These are phyloP conservation scores for Poicephalus meyeri DNA, from an alignment of 2,113 vertebrate species.

Conservation along the genomic window DNA sequence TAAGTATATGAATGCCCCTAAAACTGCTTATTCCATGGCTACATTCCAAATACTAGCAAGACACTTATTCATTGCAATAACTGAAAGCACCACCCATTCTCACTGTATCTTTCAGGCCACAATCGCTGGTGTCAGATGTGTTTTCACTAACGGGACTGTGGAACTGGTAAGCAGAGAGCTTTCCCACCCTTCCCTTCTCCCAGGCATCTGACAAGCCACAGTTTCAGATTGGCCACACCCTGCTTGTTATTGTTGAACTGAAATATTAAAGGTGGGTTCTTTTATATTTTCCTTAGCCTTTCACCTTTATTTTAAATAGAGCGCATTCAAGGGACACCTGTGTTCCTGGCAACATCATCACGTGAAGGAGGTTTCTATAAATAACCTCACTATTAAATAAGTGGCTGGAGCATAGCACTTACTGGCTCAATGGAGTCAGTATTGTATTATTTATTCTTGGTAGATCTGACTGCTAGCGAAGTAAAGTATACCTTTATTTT, in stretches of 20 bases:
- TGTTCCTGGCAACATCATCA: constrained; percentile 43
- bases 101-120: constrained; percentile 34
- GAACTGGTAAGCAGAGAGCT: constrained; percentile 51
- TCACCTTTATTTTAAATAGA: constrained; percentile 60
- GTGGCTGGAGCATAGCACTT: background rate
- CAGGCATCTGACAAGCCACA: constrained; percentile 47
- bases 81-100: constrained; percentile 26
- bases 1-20: background rate
- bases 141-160: constrained; percentile 50
- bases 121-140: constrained; percentile 56
- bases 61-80: constrained; percentile 14
- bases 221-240: constrained; percentile 61
- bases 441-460: background rate
- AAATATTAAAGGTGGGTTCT: constrained; percentile 59
- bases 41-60: background rate
- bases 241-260: constrained; percentile 73
- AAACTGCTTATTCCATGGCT: background rate
- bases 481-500: background rate
- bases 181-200: constrained; percentile 79
- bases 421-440: background rate
- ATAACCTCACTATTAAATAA: constrained; percentile 49
- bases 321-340: constrained; percentile 53
- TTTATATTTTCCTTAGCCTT: constrained; percentile 59
- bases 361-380: constrained; percentile 52
- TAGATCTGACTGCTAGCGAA: background rate